Evolutionary conservation across 2,113 vertebrate species (phyloP), one percentile per base, ranked within the genome.

Genomic region (Malurus melanocephalus): DNA sequence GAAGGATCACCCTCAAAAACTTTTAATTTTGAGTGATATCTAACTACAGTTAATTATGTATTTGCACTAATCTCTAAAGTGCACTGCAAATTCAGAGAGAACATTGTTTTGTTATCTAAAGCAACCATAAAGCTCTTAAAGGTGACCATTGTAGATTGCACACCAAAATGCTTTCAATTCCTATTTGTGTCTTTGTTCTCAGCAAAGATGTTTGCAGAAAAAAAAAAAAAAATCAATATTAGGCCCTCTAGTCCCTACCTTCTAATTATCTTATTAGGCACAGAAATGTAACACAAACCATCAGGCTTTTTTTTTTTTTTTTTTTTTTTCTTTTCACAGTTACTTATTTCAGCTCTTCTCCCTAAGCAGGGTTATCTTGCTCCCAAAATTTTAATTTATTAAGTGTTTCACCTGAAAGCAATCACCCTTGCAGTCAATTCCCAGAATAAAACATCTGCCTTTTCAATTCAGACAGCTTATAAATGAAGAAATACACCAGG

Each of bases 371-470:
- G 67, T 95, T 91, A 89, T 65, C 83, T 92, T 92, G 67, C 79
- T 96, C 93, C 69, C 92, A 93, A 96, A 93, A 96, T 96, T 97
- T 96, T 96, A 97, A 97, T 97, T 96, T 96, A 96, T 97, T 96
- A 97, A 96, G 91, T 94, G 67, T 95, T 97, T 96, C 93, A 96
- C 92, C 93, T 95, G 94, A 97, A 97, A 96, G 86, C 94, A 97
- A 94, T 97, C 95, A 95, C 88, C 85, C 79, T 89, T 96, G 91
- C 66, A 95, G 88, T 94, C 93, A 97, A 94, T 96, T 97, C 94
- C 94, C 96, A 72, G 89, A 95, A 96, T 93, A 88, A 96, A 97
- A 95, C 95, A 97, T 96, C 97, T 96, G 96, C 74, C 83, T 96
- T 96, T 97, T 95, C 86, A 81, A 95, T 95, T 91, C 91, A 96